Evolutionary conservation across 92 coral and sea anemone genomes (phyloP).

Genomic region (Epizoanthus rinbou): DNA sequence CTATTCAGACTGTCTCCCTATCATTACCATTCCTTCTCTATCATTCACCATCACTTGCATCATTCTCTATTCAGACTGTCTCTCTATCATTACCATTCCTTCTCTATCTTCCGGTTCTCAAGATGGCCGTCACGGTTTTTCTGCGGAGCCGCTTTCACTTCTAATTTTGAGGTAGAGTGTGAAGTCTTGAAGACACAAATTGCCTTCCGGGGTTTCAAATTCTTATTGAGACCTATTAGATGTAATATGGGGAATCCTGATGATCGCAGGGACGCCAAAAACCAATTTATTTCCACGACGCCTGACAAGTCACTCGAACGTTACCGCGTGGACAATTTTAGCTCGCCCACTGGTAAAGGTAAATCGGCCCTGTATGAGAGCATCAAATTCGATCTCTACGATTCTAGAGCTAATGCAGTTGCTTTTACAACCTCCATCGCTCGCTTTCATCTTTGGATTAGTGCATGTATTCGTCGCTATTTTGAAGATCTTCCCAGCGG

Average conservation of each 20-base stretch:
- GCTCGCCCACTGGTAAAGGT: conserved; percentile 3
- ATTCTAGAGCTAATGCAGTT: background rate
- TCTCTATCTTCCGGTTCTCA: too few species aligned
- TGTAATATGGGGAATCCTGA: background rate
- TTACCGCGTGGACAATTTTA: background rate
- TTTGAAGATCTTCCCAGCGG: background rate
- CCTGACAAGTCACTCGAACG: conserved; percentile 13
- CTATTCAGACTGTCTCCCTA: too few species aligned
- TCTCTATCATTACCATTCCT: too few species aligned
- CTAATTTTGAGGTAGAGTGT: background rate
- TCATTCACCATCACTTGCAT: too few species aligned
- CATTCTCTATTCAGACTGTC: too few species aligned
- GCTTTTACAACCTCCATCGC: background rate
- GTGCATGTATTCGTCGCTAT: background rate
- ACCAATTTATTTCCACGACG: background rate
- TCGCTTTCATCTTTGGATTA: background rate
- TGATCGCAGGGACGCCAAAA: background rate
- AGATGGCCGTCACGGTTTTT: background rate
- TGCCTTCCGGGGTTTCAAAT: background rate
- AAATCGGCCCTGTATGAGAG: background rate
- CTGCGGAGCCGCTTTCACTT: background rate
- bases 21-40: too few species aligned
- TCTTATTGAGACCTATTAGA: background rate
- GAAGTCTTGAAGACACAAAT: background rate
- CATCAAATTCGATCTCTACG: background rate